Percentiles rank a stretch among this genome's conserved stretches.
Evolutionary conservation across 2,888 invertebrate genomes (phyloP).

Genomic region (Eupithecia vulgata): DNA sequence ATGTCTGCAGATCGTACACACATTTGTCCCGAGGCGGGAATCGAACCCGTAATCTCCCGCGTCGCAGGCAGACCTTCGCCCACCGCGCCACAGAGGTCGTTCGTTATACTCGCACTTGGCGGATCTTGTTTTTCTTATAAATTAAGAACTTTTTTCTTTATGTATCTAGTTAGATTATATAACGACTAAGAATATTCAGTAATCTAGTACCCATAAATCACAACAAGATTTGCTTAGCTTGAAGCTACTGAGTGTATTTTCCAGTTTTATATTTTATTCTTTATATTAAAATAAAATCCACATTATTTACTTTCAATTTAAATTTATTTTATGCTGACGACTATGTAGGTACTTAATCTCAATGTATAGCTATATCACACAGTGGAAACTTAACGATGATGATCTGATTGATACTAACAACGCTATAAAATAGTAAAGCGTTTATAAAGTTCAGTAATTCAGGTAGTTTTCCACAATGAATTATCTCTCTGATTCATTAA

Average conservation of each 20-base stretch:
- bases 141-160: too few relatives aligned
- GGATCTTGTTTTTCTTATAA: too few relatives aligned
- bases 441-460: slow-evolving; percentile 46
- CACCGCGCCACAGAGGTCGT: too few relatives aligned
- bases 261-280: neutral
- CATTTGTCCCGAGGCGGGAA: too few relatives aligned
- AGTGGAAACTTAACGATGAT: slow-evolving; percentile 72
- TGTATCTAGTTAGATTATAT: too few relatives aligned
- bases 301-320: slow-evolving; percentile 40
- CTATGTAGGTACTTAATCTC: slow-evolving; percentile 75
- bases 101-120: too few relatives aligned
- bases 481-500: slow-evolving; percentile 70
- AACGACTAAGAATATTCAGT: too few relatives aligned
- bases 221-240: neutral
- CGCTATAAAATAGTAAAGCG: slow-evolving; percentile 46
- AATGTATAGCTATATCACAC: slow-evolving; percentile 78
- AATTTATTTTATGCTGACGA: slow-evolving; percentile 78
- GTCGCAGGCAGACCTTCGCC: too few relatives aligned
- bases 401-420: slow-evolving; percentile 50
- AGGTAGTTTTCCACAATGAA: slow-evolving; percentile 62
- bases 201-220: too few relatives aligned
- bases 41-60: too few relatives aligned
- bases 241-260: neutral
- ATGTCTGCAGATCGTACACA: too few relatives aligned
- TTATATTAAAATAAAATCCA: slow-evolving; percentile 2